Evolutionary conservation across 2,113 vertebrate genomes (phyloP), one percentile per base, ranked within the genome.

Genomic region (Prunella fulvescens): DNA sequence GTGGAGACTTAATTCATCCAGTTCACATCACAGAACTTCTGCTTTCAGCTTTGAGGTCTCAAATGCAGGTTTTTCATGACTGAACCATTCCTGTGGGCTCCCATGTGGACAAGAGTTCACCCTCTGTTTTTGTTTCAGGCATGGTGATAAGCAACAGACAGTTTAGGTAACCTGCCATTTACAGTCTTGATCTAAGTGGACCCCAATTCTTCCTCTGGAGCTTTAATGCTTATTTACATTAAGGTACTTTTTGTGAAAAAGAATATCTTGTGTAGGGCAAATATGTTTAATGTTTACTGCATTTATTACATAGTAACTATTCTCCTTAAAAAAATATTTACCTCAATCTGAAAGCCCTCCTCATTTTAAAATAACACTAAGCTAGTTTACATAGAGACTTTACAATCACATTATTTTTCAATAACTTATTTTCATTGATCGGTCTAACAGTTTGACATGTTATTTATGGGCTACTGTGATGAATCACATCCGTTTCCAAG

Each of bases 391-490:
- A 97, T 84, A 60, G 58, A 95, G 92, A 97, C 79, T 92, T 97
- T 95, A 95, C 93, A 96, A 96, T 97, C 97, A 95, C 95, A 97
- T 98, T 97, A 97, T 97, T 97, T 97, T 97, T 97, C 94, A 97
- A 97, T 98, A 97, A 97, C 94, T 98, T 97, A 97, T 97, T 97
- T 95, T 95, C 96, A 98, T 97, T 98, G 97, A 98, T 98, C 56
- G 40, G 92, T 70, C 48, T 91, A 98, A 97, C 92, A 97, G 92
- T 96, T 95, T 98, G 96, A 98, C 97, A 97, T 94, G 82, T 96
- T 98, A 97, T 97, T 97, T 98, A 98, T 98, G 96, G 90, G 95
- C 98, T 97, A 98, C 96, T 82, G 93, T 97, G 97, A 98, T 97
- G 93, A 94, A 98, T 97, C 92, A 97, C 97, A 97, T 97, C 97